Conservation (phyloP, 2,797 vertebrate species). For the Sebastiscus albofasciatus region DNA sequence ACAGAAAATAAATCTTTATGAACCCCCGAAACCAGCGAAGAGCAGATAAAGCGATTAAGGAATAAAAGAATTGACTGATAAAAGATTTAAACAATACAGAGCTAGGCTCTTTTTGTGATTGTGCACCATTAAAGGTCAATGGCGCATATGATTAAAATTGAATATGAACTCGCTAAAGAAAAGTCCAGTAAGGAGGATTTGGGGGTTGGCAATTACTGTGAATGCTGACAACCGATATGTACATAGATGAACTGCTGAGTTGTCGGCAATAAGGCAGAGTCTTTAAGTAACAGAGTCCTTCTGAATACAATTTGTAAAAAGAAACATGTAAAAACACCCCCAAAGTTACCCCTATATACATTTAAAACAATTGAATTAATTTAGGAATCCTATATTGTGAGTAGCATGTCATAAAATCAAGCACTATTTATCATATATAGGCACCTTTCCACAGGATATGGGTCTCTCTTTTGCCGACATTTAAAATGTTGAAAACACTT, state of each 20-base stretch:
- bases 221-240: constrained; percentile 28
- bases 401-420: constrained; percentile 9
- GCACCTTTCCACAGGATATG: not conserved
- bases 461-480: not conserved
- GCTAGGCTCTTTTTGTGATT: constrained; percentile 28
- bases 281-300: not conserved
- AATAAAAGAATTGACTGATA: constrained; percentile 38
- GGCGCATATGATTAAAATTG: constrained; percentile 50
- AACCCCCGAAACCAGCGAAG: constrained; percentile 25
- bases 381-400: not conserved
- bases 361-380: constrained; percentile 23
- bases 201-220: constrained; percentile 27
- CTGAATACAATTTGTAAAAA: constrained; percentile 14
- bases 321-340: constrained; percentile 4
- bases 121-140: constrained; percentile 37
- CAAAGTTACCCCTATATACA: constrained; percentile 18
- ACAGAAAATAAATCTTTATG: constrained; percentile 46
- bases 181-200: constrained; percentile 11
- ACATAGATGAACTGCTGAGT: constrained; percentile 10
- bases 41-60: constrained; percentile 42
- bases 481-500: constrained; percentile 16
- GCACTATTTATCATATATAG: not conserved
- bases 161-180: constrained; percentile 14
- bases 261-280: not conserved
- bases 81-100: constrained; percentile 44